Evolutionary conservation across 2,113 vertebrate species (phyloP).

Genomic region (Myrmecobius fasciatus): DNA sequence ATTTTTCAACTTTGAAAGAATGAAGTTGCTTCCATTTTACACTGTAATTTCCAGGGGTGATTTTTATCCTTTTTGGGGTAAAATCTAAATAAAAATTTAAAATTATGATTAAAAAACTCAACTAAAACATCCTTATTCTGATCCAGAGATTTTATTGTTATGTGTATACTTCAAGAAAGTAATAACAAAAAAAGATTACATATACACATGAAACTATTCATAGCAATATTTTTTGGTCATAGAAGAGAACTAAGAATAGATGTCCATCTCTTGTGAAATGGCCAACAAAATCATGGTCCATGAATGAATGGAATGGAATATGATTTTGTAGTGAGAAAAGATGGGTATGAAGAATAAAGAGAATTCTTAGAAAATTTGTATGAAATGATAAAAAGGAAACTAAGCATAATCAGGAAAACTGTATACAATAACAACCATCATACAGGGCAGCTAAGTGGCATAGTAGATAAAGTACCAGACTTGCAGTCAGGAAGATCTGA

Average conservation of each 20-base stretch:
- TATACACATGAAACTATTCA: background rate
- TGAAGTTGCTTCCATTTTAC: constrained; percentile 83
- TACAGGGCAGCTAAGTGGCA: too few species aligned
- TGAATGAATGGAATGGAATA: background rate
- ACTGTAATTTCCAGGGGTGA: constrained; percentile 77
- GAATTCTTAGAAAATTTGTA: background rate
- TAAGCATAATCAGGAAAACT: background rate
- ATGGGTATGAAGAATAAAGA: background rate
- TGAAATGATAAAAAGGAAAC: background rate
- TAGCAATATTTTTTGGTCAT: background rate
- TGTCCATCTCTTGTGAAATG: background rate
- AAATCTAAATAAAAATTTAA: constrained; percentile 81
- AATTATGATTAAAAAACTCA: constrained; percentile 75
- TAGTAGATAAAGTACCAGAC: too few species aligned
- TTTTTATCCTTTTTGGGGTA: constrained; percentile 70
- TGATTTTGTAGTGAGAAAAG: background rate
- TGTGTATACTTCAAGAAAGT: background rate
- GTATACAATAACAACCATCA: background rate
- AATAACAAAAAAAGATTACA: background rate
- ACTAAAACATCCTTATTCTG: background rate
- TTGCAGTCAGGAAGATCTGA: background rate
- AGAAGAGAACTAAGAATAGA: background rate
- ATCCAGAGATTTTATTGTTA: background rate
- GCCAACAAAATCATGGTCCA: background rate
- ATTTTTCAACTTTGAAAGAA: constrained; percentile 79